Conservation (phyloP, 1,140 invertebrate genomes). For the Stratiolaelaps scimitus region DNA sequence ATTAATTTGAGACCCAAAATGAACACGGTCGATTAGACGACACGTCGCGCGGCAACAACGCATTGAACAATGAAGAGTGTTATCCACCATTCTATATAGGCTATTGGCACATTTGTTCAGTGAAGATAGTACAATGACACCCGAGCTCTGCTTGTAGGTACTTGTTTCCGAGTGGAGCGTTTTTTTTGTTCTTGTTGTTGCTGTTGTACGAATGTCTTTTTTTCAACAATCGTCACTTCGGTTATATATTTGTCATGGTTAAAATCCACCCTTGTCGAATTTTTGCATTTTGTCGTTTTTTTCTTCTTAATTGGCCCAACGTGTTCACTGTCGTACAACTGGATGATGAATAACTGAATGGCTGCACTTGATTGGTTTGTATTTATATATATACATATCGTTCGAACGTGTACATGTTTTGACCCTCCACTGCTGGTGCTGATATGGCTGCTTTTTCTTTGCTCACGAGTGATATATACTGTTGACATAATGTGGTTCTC, state of each 20-base stretch:
- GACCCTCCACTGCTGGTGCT: background rate
- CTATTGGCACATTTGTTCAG: background rate
- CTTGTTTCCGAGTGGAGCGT: background rate
- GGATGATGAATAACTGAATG: background rate
- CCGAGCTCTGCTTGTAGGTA: background rate
- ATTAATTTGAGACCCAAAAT: too few species aligned
- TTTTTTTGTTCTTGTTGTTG: background rate
- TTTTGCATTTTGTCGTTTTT: background rate
- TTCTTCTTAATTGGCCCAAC: background rate
- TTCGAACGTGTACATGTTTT: background rate
- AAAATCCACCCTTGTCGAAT: background rate
- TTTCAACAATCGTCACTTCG: too few species aligned
- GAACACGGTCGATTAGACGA: too few species aligned
- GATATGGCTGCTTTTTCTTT: too few species aligned
- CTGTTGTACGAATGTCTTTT: background rate
- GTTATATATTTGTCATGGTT: constrained; percentile 12
- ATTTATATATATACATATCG: background rate
- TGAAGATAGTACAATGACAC: background rate
- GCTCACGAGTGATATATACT: too few species aligned
- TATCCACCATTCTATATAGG: background rate
- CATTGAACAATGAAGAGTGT: background rate
- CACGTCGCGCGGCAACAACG: too few species aligned
- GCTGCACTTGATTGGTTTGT: background rate
- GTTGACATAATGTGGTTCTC: too few species aligned
- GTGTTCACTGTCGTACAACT: background rate